phyloP scores from a whole-genome alignment of 2,888 invertebrate species.

The Allygus modestus region DNA sequence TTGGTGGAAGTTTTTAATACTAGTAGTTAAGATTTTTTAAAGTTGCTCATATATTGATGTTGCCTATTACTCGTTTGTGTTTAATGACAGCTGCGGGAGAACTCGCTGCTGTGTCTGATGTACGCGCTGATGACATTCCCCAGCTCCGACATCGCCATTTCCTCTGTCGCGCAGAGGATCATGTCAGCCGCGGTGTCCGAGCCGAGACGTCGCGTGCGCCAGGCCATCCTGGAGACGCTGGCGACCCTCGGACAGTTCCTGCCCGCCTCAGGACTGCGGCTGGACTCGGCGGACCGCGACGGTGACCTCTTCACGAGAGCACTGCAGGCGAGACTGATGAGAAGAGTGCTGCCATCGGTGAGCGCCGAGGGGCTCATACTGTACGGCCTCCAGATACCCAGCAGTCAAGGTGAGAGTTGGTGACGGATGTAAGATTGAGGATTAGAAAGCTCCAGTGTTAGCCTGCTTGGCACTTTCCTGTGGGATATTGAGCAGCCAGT shows the following conservation, averaged over 20 bases:
- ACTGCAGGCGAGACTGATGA: slow-evolving; percentile 85
- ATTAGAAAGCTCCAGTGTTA: too few relatives aligned
- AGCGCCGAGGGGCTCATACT: slow-evolving; percentile 85
- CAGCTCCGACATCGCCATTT: slow-evolving; percentile 84
- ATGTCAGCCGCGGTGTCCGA: slow-evolving; percentile 75
- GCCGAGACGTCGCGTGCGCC: slow-evolving; percentile 86
- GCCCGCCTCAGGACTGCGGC: slow-evolving; percentile 63
- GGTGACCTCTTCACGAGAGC: slow-evolving; percentile 75
- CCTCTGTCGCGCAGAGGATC: slow-evolving; percentile 66
- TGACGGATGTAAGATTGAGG: background rate
- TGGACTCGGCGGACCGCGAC: slow-evolving; percentile 61
- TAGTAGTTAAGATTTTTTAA: too few relatives aligned
- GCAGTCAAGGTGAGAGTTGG: background rate
- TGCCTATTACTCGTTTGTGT: too few relatives aligned
- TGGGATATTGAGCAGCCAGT: too few relatives aligned
- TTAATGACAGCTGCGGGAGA: slow-evolving; percentile 83
- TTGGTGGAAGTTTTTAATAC: too few relatives aligned
- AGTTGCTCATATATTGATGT: too few relatives aligned
- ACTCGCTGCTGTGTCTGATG: slow-evolving; percentile 86
- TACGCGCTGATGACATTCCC: slow-evolving; percentile 88
- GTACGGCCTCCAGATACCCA: slow-evolving; percentile 83
- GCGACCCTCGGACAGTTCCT: slow-evolving; percentile 86
- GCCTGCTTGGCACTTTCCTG: too few relatives aligned
- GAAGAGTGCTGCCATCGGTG: slow-evolving; percentile 85
- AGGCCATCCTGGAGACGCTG: slow-evolving; percentile 87